Evolutionary conservation across 2,888 invertebrate species (phyloP).

Genomic region (Yponomeuta sedellus): DNA sequence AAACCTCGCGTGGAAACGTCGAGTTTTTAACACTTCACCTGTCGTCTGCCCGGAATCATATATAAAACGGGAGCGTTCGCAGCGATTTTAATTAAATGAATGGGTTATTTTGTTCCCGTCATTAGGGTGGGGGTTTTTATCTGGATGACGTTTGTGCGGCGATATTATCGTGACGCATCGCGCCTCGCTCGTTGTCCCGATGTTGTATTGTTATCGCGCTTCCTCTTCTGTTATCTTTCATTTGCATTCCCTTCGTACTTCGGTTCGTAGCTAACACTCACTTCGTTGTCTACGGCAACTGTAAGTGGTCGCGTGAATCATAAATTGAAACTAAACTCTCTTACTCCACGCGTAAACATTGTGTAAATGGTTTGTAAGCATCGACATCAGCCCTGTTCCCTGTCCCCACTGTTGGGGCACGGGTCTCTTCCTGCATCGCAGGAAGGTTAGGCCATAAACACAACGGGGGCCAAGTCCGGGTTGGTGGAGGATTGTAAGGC

Average conservation of each 20-base stretch:
- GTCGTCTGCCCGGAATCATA: slow-evolving; percentile 60
- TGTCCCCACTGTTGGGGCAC: too few species aligned
- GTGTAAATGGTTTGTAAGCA: too few species aligned
- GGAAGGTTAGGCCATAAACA: too few species aligned
- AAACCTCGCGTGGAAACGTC: slow-evolving; percentile 67
- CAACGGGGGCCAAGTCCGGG: too few species aligned
- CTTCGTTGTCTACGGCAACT: too few species aligned
- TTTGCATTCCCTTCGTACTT: neutral
- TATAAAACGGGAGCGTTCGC: slow-evolving; percentile 41
- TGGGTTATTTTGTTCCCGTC: slow-evolving; percentile 51
- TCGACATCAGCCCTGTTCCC: too few species aligned
- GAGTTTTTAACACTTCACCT: slow-evolving; percentile 73
- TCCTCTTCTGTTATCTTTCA: neutral
- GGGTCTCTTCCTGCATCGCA: too few species aligned
- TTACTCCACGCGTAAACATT: too few species aligned
- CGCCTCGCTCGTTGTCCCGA: slow-evolving; percentile 7
- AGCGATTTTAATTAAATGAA: slow-evolving; percentile 65
- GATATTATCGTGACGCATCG: slow-evolving; percentile 30
- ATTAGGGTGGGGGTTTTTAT: slow-evolving; percentile 34
- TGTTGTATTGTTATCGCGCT: slow-evolving; percentile 8
- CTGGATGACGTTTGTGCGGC: slow-evolving; percentile 31
- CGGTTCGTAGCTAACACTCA: too few species aligned
- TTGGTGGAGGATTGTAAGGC: too few species aligned
- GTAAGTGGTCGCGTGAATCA: too few species aligned
- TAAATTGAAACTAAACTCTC: too few species aligned